Evolutionary conservation across 2,113 vertebrate species (phyloP).

Genomic region (Saccopteryx leptura): DNA sequence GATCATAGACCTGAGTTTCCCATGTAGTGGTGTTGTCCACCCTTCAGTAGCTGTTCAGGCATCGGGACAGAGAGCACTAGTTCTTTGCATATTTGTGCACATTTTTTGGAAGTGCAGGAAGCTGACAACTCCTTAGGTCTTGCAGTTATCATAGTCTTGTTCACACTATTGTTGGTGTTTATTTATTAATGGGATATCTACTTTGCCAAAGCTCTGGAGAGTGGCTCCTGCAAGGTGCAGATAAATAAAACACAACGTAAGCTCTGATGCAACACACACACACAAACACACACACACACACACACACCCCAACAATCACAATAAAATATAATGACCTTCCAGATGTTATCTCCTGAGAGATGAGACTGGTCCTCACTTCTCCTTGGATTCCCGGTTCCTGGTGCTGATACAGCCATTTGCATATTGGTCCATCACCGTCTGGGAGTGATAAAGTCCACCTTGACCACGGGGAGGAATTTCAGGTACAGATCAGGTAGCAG

Average conservation of each 20-base stretch:
- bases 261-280: background rate
- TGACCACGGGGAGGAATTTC: background rate
- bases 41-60: background rate
- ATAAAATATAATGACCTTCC: background rate
- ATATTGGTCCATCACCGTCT: rapidly evolving
- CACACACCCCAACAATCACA: background rate
- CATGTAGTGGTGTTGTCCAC: background rate
- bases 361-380: background rate
- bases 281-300: too few relatives aligned
- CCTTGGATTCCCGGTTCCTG: too few relatives aligned
- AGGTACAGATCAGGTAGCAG: rapidly evolving
- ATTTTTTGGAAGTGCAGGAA: background rate
- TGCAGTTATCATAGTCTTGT: rapidly evolving
- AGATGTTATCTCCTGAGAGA: background rate
- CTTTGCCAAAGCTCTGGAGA: background rate
- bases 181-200: background rate
- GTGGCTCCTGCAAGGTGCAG: background rate
- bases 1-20: background rate
- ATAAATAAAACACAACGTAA: background rate
- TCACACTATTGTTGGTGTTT: background rate
- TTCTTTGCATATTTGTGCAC: background rate
- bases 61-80: background rate
- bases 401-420: rapidly evolving
- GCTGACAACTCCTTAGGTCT: background rate
- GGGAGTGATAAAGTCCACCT: background rate